A percentile compares a stretch with the other conserved stretches of the same genome.
Evolutionary conservation across 1,140 invertebrate genomes (phyloP).

Genomic region (Bombus huntii): DNA sequence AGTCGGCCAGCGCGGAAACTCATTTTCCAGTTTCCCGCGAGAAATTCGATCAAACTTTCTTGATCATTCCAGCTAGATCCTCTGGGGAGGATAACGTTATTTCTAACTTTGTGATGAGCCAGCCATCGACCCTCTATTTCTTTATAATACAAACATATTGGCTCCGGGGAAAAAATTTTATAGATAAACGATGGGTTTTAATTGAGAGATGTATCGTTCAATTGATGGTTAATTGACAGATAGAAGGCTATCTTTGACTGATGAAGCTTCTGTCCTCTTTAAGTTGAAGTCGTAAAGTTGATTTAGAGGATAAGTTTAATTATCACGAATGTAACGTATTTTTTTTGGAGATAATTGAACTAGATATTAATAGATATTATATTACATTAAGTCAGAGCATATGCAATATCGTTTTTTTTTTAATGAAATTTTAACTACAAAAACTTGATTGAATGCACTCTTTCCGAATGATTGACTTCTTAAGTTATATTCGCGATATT

Average conservation of each 20-base stretch:
- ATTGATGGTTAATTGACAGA: background rate
- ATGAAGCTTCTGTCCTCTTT: background rate
- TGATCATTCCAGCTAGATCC: slow-evolving; percentile 35
- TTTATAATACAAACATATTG: slow-evolving; percentile 11
- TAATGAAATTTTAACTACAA: too few relatives aligned
- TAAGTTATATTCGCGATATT: too few relatives aligned
- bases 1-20: background rate
- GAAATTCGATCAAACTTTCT: slow-evolving; percentile 64
- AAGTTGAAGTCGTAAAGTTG: too few relatives aligned
- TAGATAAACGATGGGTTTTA: background rate
- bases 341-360: too few relatives aligned
- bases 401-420: too few relatives aligned
- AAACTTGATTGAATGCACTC: too few relatives aligned
- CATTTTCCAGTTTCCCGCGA: slow-evolving; percentile 32
- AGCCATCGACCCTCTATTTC: slow-evolving; percentile 5
- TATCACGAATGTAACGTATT: too few relatives aligned
- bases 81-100: slow-evolving; percentile 37
- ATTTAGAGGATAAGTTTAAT: too few relatives aligned
- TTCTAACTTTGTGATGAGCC: slow-evolving; percentile 36
- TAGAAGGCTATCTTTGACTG: background rate
- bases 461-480: too few relatives aligned
- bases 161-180: background rate
- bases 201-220: background rate
- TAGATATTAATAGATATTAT: too few relatives aligned
- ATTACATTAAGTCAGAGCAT: too few relatives aligned